Evolutionary conservation across 2,113 vertebrate genomes (phyloP).

Genomic region (Poecilia latipinna): DNA sequence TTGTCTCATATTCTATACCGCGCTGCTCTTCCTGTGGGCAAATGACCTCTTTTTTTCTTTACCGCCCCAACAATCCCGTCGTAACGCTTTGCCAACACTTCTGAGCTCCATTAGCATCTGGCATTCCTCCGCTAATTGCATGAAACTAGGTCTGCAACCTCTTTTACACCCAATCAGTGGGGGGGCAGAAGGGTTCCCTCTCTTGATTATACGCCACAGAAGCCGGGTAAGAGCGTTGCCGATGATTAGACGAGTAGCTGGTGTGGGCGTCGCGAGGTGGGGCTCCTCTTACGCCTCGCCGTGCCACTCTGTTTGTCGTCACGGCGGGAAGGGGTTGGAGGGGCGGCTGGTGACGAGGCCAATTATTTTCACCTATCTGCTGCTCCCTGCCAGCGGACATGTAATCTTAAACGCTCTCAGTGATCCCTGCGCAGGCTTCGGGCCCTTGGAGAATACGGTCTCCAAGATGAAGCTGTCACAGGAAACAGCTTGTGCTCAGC

Average conservation of each 20-base stretch:
- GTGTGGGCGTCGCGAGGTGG: constrained; percentile 44
- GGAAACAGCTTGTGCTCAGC: constrained; percentile 59
- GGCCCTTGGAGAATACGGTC: constrained; percentile 70
- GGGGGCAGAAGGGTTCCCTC: constrained; percentile 54
- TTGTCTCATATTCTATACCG: constrained; percentile 50
- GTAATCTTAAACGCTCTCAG: constrained; percentile 74
- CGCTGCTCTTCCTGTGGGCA: constrained; percentile 56
- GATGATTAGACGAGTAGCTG: constrained; percentile 33
- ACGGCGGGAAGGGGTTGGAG: constrained; percentile 25
- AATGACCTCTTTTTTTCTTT: constrained; percentile 45
- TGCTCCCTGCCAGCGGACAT: constrained; percentile 71
- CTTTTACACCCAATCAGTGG: constrained; percentile 75
- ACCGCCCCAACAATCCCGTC: constrained; percentile 60
- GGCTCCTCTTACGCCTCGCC: constrained; percentile 37
- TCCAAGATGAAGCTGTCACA: constrained; percentile 76
- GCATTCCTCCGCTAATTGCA: constrained; percentile 77
- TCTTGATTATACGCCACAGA: constrained; percentile 66
- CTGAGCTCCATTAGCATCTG: constrained; percentile 71
- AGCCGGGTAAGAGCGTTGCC: constrained; percentile 35
- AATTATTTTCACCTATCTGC: constrained; percentile 80
- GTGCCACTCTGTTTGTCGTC: constrained; percentile 53
- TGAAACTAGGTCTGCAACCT: constrained; percentile 75
- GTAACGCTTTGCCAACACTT: constrained; percentile 64
- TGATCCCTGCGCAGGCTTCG: constrained; percentile 70
- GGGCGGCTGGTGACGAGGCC: constrained; percentile 65